Base-by-base conservation (phyloP, 2,888 invertebrate species). In the Tridacna crocea region DNA sequence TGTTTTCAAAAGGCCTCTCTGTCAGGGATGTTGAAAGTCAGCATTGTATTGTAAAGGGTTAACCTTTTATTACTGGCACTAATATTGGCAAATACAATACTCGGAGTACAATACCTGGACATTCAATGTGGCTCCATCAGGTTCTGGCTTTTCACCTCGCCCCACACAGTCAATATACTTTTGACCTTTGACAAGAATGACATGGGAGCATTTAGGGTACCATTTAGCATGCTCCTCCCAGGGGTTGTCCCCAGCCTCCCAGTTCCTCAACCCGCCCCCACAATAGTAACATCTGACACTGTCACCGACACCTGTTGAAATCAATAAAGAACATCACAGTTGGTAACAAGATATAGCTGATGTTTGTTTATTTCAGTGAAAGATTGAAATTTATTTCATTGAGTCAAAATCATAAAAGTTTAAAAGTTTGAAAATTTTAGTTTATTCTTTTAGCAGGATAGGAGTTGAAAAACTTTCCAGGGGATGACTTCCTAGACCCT, bases 201-300 rank as follows among this genome's bases (percentile, higher is more conserved):
- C 36, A 72, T 83, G 83, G 4, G 77, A 75, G 63, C 83, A 83
- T 13, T 80, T 36, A 0, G 80, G 77, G 60, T 80, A 80, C 79
- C 79, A 83, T 24, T 80, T 79, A n/a, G 79, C 80, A 68, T 83
- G 83, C 46, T 83, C 83, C 47, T 46, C 65, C 83, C 80, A 80
- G 11, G 83, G 83, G 6, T 65, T 58, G 51, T 83, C 83, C 15
- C 61, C 83, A 46, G n/a, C 46, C 61, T 83, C 83, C 83, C 83
- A 83, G 46, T 83, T 83, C 46, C 80, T 48, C 58, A 83, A 55
- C 3, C 83, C 83, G n/a, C 83, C 83, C 47, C 83, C 83, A 72
- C 83, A 83, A 48, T 75, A 70, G 22, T 77, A 83, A 65, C 83
- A 83, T 70, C 83, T 58, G 6, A 77, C 77, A 74, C 75, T 80